phyloP scores from a whole-genome alignment of 2,888 invertebrate genomes.

The Polymixis lichenea region DNA sequence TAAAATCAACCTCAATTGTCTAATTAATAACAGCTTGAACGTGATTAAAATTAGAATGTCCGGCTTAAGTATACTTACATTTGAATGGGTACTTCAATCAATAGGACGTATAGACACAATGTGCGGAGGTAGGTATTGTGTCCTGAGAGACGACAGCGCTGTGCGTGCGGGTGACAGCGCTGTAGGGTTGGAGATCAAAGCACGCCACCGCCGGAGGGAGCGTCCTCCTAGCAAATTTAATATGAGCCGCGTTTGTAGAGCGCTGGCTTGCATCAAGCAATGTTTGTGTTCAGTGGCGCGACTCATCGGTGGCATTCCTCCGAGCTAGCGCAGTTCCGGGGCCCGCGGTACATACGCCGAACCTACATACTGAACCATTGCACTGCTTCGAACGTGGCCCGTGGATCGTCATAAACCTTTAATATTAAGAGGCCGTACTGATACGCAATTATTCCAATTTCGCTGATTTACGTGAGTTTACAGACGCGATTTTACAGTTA shows the following conservation, averaged over 20 bases:
- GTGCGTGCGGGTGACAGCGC: constrained; percentile 43
- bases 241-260: constrained; percentile 44
- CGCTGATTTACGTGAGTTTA: no score
- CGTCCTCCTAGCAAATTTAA: constrained; percentile 40
- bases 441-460: no score
- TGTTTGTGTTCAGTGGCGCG: constrained; percentile 63
- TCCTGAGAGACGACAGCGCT: constrained; percentile 1
- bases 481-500: no score
- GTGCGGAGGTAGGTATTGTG: constrained; percentile 20
- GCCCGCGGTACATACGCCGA: not conserved
- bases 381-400: not conserved
- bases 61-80: not conserved
- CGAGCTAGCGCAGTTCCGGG: not conserved
- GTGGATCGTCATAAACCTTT: not conserved
- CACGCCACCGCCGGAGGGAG: constrained; percentile 54
- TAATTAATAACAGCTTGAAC: not conserved
- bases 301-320: constrained; percentile 23
- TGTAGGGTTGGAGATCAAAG: constrained; percentile 61
- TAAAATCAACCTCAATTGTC: not conserved
- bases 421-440: not conserved
- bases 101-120: not conserved
- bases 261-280: constrained; percentile 34
- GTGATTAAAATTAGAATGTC: not conserved
- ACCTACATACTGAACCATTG: not conserved
- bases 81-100: constrained; percentile 4